These are phyloP conservation scores for Emydura subglobosa DNA, from an alignment of 2,113 vertebrate genomes.

Conservation along the genomic window DNA sequence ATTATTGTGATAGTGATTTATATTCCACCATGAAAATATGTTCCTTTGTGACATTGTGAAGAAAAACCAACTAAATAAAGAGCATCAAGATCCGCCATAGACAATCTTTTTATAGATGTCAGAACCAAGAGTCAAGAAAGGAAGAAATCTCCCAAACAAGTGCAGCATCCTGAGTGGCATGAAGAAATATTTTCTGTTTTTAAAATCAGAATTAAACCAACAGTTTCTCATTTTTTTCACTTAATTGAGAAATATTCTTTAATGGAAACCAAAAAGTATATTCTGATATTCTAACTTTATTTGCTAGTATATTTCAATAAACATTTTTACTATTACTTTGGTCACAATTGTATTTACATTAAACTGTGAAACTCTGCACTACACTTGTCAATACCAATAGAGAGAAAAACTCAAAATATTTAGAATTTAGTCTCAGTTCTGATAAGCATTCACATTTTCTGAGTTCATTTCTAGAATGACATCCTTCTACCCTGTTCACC, in stretches of 20 bases:
- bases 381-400: too few relatives aligned
- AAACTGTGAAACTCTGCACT: too few relatives aligned
- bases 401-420: background rate
- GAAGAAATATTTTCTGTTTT: conserved; percentile 17
- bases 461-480: too few relatives aligned
- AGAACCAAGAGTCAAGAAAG: background rate
- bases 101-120: conserved; percentile 27
- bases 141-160: background rate
- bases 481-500: too few relatives aligned
- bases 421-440: background rate
- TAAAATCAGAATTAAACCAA: background rate
- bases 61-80: conserved; percentile 56
- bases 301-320: conserved; percentile 29
- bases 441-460: too few relatives aligned
- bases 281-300: background rate
- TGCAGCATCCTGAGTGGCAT: background rate
- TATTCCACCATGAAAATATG: too few relatives aligned
- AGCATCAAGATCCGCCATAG: conserved; percentile 22
- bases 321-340: conserved; percentile 26
- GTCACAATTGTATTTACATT: too few relatives aligned
- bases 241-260: background rate
- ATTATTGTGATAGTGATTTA: too few relatives aligned
- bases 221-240: background rate
- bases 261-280: background rate
- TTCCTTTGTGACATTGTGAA: background rate